A percentile compares a stretch with the other conserved stretches of the same genome.
phyloP scores from a whole-genome alignment of 2,113 vertebrate species.

The Hemichromis elongatus region DNA sequence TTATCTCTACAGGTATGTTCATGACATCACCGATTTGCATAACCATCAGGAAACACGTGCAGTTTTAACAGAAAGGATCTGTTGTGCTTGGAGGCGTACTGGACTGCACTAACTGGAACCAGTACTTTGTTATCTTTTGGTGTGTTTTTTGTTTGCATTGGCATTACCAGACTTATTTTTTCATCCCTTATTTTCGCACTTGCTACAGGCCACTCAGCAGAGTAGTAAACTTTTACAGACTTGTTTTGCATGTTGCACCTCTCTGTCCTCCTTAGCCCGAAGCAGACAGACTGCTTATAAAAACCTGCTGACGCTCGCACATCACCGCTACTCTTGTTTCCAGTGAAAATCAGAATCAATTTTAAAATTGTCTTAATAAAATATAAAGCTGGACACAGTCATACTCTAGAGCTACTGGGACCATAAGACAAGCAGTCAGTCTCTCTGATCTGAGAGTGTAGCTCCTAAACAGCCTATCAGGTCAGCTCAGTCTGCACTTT shows the following conservation, averaged over 20 bases:
- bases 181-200: neutral
- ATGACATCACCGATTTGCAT: neutral
- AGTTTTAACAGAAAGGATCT: neutral
- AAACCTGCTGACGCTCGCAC: neutral
- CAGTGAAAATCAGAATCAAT: neutral
- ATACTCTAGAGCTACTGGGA: neutral
- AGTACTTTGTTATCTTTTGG: neutral
- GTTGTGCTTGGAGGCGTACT: accelerated
- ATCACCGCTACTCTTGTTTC: neutral
- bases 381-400: neutral
- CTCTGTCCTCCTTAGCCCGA: neutral
- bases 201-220: neutral
- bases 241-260: neutral
- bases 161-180: neutral
- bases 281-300: neutral
- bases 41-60: neutral
- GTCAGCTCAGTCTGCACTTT: too few relatives aligned
- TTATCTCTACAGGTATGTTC: neutral
- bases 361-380: neutral
- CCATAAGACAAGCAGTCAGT: neutral
- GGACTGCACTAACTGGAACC: neutral
- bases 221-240: neutral
- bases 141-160: neutral
- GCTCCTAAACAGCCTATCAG: neutral
- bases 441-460: neutral